Evolutionary conservation across 1,140 invertebrate genomes (phyloP), one percentile per base, ranked within the genome.

Genomic region (Microplitis demolitor): DNA sequence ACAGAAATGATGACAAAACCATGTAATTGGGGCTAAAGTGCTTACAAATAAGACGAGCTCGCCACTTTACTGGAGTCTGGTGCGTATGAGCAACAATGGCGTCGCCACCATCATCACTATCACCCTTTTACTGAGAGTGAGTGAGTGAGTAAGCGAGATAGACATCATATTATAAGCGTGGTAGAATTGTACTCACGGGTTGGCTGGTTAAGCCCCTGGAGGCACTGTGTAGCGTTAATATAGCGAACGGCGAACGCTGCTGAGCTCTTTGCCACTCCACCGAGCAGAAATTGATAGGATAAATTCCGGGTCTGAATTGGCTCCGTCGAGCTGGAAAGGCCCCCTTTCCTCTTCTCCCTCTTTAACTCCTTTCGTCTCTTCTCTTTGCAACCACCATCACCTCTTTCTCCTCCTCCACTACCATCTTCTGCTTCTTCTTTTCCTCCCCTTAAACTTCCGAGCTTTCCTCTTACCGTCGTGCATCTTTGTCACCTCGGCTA

Each of bases 201-300:
- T 74, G 66, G 60, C 66, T 63, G 68, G 71, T 63, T 72, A 37
- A 77, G 74, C 74, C 72, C 75, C 77, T 76, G 64, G 76, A 76
- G 78, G 80, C 78, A 79, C 78, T 81, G 78, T 83, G 81, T 80
- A 84, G 81, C 84, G 84, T 84, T 87, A 85, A 86, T 87, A 86
- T 82, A 87, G 83, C 84, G 83, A 85, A 83, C 80, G 79, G 77
- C 80, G 80, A 83, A 76, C 78, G 79, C 80, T 82, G 80, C 81
- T 81, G 84, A 85, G 84, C 88, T 88, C 88, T 90, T 89, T 89
- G 88, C 88, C 88, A 88, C 89, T 88, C 88, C 88, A 89, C 86
- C 88, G 87, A 88, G 89, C 89, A 89, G 89, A 90, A 90, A 90
- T 90, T 90, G 89, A 90, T 90, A 88, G 88, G 89, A 90, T 90